Evolutionary conservation across 1,140 invertebrate species (phyloP), one percentile per base, ranked within the genome.

Genomic region (Drosophila pseudoananassae): DNA sequence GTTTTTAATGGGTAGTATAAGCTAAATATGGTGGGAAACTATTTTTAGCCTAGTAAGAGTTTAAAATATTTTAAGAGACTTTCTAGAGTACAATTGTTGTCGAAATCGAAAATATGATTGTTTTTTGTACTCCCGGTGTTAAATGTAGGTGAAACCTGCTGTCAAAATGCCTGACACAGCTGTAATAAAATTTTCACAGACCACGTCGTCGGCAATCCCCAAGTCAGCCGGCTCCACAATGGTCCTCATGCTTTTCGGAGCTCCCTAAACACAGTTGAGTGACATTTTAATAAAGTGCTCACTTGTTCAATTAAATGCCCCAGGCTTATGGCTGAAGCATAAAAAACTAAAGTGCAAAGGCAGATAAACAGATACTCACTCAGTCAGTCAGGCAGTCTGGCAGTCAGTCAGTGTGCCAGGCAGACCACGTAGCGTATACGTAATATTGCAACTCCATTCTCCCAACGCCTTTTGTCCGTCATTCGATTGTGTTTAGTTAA

Each of bases 211-310:
- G 66, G 43, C 56, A 52, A 17, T 38, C 15, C 45, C 55, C 43
- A 20, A 17, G n/a, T 17, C 15, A 15, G 38, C 6, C 4, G 1
- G 15, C 40, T 45, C 15, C 15, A 45, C 54, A 33, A 10, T 46
- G 15, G 17, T 12, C 43, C 55, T 17, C 27, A 29, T 59, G 33
- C 29, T 20, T 36, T 43, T 31, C 12, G 17, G 1, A 27, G 15
- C 14, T 45, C 45, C 31, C 77, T 73, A 77, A 87, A 75, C 61
- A 72, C 83, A 33, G 78, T 79, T 88, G 83, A 88, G 83, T 87
- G 83, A 87, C 83, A 88, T 87, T 87, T 87, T 87, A 87, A 87
- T 87, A 82, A 88, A 88, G 83, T 88, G 83, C 78, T 88, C 83
- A 87, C 78, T 87, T 75, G 83, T 87, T 87, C 83, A 87, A 87